Conservation (phyloP, 1,140 invertebrate species). For the Drosophila sp. region DNA sequence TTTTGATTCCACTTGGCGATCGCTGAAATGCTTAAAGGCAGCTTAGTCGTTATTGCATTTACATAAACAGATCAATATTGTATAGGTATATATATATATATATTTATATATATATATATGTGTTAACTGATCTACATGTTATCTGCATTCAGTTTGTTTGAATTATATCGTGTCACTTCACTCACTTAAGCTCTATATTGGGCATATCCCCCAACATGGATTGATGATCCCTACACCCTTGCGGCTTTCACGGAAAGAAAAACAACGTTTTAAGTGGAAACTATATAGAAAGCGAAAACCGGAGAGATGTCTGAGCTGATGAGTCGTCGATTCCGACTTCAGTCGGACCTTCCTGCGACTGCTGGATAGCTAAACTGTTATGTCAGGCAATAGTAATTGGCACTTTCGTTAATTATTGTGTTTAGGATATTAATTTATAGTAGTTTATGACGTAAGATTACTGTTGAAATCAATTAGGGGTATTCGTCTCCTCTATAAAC, state of each 20-base stretch:
- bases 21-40: slow-evolving; percentile 10
- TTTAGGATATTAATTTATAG: slow-evolving; percentile 25
- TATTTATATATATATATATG: not conserved
- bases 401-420: slow-evolving; percentile 64
- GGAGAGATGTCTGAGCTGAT: not conserved
- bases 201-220: not conserved
- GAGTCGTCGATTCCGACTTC: not conserved
- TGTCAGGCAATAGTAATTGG: slow-evolving; percentile 74
- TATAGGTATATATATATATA: too few species aligned
- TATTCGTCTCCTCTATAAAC: slow-evolving; percentile 12
- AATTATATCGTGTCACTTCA: too few species aligned
- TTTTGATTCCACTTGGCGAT: not conserved
- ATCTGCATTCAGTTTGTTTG: not conserved
- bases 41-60: slow-evolving; percentile 3
- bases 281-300: not conserved
- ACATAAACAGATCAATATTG: not conserved
- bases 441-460: slow-evolving; percentile 14
- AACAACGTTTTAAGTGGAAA: not conserved
- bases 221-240: not conserved
- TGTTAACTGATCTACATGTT: not conserved
- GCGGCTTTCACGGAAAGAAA: too few species aligned
- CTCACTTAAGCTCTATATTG: too few species aligned
- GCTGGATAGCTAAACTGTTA: slow-evolving; percentile 21
- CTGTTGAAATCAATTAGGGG: slow-evolving; percentile 8
- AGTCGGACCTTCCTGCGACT: slow-evolving; percentile 8